Evolutionary conservation across 2,888 invertebrate species (phyloP), one percentile per base, ranked within the genome.

Genomic region (Hipparchia semele): DNA sequence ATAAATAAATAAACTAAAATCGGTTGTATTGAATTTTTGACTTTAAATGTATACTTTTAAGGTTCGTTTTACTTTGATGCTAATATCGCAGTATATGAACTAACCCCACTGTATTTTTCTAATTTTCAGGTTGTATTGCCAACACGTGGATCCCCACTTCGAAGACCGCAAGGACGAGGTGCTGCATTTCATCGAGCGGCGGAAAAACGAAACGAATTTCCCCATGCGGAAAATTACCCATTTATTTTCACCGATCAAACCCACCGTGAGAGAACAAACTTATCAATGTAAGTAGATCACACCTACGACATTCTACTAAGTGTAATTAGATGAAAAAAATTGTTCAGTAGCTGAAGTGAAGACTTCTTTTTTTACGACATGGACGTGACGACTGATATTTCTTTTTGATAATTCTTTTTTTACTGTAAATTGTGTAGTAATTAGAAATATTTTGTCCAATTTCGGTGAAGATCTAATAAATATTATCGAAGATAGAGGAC

Each of bases 61-160:
- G 23, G 23, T 23, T 23, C 23, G 0, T 23, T 23, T 23, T 23
- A 23, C 23, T 23, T 23, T 23, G 23, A 23, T 1, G 23, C 23
- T 23, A 23, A 23, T n/a, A n/a, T n/a, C n/a, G n/a, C n/a, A n/a
- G n/a, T n/a, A n/a, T n/a, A n/a, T n/a, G n/a, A n/a, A n/a, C 23
- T 23, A 23, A 23, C 23, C 13, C 13, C 2, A 49, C 54, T 6
- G 13, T 58, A 39, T 58, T 8, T 8, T 58, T 58, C 23, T 23
- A 23, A 23, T 51, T 80, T 74, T 2, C 75, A 94, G 94, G 94
- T 79, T 93, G 13, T 94, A 93, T 72, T 94, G 94, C 75, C 88
- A 87, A 1, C 91, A 92, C 75, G 84, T 93, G 9, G 93, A 93
- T n/a, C 89, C 87, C 0, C 80, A 87, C 71, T 92, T 91, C 64